Conservation (phyloP, 2,113 vertebrate species). For the Dolichallabes microphthalmus region DNA sequence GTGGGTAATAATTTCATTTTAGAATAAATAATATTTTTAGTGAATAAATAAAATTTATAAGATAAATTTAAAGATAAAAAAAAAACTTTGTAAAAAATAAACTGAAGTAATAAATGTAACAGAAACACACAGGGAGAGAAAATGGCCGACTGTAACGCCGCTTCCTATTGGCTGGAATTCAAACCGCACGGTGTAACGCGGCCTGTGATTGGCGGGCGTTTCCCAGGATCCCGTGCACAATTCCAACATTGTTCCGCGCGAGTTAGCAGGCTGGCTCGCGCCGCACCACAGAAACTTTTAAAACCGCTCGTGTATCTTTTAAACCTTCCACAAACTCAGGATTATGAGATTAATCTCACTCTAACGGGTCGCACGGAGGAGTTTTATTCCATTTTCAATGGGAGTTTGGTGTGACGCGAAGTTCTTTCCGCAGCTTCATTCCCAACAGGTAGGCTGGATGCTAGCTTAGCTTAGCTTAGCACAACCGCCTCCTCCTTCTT, state of each 20-base stretch:
- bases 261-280: constrained; percentile 11
- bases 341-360: background rate
- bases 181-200: constrained; percentile 26
- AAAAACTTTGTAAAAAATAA: background rate
- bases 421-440: constrained; percentile 37
- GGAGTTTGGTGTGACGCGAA: constrained; percentile 27
- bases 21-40: background rate
- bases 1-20: background rate
- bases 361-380: background rate
- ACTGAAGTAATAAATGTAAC: background rate
- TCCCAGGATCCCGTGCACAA: constrained; percentile 57
- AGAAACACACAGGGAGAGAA: background rate
- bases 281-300: constrained; percentile 9
- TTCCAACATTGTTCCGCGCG: constrained; percentile 51
- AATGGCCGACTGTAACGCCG: constrained; percentile 22
- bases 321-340: background rate
- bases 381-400: constrained; percentile 44
- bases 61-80: background rate
- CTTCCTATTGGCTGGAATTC: constrained; percentile 51
- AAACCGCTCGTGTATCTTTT: background rate
- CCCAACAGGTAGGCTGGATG: constrained; percentile 56
- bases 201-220: constrained; percentile 71
- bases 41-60: background rate
- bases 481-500: background rate
- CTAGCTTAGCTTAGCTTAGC: constrained; percentile 30